Evolutionary conservation across 2,797 vertebrate genomes (phyloP), one percentile per base, ranked within the genome.

Genomic region (Chelidonichthys spinosus): DNA sequence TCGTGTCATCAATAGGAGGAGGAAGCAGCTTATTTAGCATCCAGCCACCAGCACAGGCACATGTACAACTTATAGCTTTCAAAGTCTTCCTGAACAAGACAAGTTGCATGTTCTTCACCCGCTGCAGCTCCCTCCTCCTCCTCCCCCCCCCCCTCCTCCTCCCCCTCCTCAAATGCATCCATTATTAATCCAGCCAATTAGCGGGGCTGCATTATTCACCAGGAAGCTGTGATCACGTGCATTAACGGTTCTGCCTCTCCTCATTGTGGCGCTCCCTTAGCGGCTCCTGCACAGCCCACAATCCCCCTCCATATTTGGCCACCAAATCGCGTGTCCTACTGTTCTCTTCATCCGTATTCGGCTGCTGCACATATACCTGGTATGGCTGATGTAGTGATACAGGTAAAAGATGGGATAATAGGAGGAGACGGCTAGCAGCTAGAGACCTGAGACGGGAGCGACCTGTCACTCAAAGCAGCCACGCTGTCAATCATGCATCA

Each of bases 101-200:
- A 67, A 25, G 69, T 77, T 46, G 63, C n/a, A 13, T 73, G 55
- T 64, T 82, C 82, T 70, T 80, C 50, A 86, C 70, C 81, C 79
- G 25, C 42, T 49, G 32, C 44, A 32, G 71, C 74, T 37, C 74
- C 81, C 53, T 4, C 59, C 58, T 6, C 59, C 58, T 11, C 62
- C 58, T 6, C 59, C 58, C 10, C 62, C 40, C 37, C 52, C 70
- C 75, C 80, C 66, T 67, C 67, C 58, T 6, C 59, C 58, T 11
- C 62, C 40, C 37, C 52, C 70, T 76, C 80, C 66, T 67, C 67
- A 17, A 74, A 91, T 79, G 69, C 78, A 81, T 96, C 83, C 94
- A 95, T 96, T 95, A 96, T 97, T 95, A 91, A 96, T 86, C 79
- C 83, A 83, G 86, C 91, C 95, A 95, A 96, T 97, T 96, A 96